A percentile compares a stretch with the other conserved stretches of the same genome.
Evolutionary conservation across 1,140 invertebrate species (phyloP).

Genomic region (Sesamia nonagrioides): DNA sequence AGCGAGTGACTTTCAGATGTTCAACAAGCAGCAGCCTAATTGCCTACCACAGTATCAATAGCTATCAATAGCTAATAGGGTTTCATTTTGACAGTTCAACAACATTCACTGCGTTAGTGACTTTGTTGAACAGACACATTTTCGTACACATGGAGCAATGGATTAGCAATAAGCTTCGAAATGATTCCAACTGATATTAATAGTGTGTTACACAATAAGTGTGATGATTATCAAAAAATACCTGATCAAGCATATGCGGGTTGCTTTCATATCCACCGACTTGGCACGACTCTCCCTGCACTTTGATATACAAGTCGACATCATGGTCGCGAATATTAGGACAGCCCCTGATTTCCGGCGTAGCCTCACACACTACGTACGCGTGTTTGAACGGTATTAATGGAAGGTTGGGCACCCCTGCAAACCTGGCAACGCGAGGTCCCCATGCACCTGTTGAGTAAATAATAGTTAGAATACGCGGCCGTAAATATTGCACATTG

Average conservation of each 20-base stretch:
- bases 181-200: no score
- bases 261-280: slow-evolving; percentile 96
- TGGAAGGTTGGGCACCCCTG: slow-evolving; percentile 91
- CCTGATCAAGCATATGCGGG: slow-evolving; percentile 93
- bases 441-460: slow-evolving; percentile 91
- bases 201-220: not conserved
- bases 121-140: no score
- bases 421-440: slow-evolving; percentile 90
- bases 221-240: slow-evolving; percentile 63
- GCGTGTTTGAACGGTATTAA: slow-evolving; percentile 95
- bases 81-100: no score
- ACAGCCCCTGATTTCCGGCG: slow-evolving; percentile 91
- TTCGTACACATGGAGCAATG: no score
- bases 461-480: not conserved
- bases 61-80: no score
- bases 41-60: no score
- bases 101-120: no score
- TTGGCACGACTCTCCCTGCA: slow-evolving; percentile 93
- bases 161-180: no score
- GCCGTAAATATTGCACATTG: no score
- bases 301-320: slow-evolving; percentile 93
- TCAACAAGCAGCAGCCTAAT: no score
- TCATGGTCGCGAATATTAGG: slow-evolving; percentile 96
- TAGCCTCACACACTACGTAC: slow-evolving; percentile 94
- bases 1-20: no score